These are phyloP conservation scores for Scaptomyza tumidula DNA, from an alignment of 2,888 invertebrate species.

Conservation along the genomic window DNA sequence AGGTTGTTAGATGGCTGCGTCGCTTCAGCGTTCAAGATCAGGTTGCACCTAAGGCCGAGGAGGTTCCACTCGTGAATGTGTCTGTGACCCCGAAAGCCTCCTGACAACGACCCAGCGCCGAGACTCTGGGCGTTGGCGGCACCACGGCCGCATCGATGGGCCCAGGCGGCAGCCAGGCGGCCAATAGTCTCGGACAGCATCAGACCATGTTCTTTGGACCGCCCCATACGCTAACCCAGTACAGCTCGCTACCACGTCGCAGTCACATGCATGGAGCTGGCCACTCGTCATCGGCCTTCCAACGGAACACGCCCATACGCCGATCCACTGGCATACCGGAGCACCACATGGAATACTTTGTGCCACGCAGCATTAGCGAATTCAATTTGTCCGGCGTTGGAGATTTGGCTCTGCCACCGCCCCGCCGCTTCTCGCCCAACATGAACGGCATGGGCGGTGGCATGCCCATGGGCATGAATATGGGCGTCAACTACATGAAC, in stretches of 20 bases:
- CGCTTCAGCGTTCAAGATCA: constrained; percentile 84
- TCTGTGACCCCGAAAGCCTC: constrained; percentile 86
- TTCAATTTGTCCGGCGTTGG: constrained; percentile 90
- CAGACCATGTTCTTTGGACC: constrained; percentile 84
- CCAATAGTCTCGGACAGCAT: constrained; percentile 77
- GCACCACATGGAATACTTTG: constrained; percentile 91
- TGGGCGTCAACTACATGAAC: constrained; percentile 78
- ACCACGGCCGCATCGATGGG: constrained; percentile 25
- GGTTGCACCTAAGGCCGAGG: constrained; percentile 85
- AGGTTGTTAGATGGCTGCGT: constrained; percentile 86
- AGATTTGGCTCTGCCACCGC: constrained; percentile 86
- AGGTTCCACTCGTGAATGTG: constrained; percentile 85
- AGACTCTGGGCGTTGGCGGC: constrained; percentile 82
- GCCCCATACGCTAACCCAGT: constrained; percentile 85
- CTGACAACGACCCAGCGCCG: constrained; percentile 86
- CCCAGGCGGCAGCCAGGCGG: constrained; percentile 33
- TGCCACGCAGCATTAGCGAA: constrained; percentile 93
- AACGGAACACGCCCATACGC: constrained; percentile 88
- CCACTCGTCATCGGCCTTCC: constrained; percentile 85
- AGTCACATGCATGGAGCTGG: constrained; percentile 54
- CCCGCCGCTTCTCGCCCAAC: constrained; percentile 84
- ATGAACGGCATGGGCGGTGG: constrained; percentile 39
- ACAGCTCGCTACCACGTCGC: constrained; percentile 86
- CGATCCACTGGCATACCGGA: constrained; percentile 87
- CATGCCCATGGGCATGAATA: constrained; percentile 59